Evolutionary conservation across 1,140 invertebrate species (phyloP), one percentile per base, ranked within the genome.

Genomic region (Lordiphosa clarofinis): DNA sequence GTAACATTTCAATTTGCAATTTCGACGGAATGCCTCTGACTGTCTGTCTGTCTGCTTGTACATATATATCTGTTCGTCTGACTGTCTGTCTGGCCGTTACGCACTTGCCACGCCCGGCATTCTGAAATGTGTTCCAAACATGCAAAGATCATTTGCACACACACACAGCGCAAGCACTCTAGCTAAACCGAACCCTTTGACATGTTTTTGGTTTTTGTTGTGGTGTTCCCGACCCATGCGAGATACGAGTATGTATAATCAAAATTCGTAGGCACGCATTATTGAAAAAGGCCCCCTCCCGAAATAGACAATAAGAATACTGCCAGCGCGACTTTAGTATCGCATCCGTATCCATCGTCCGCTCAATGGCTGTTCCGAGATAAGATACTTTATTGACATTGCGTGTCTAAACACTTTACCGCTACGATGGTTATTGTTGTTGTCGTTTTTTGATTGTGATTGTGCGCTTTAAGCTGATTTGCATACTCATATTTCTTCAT

Each of bases 341-440:
- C 40, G 54, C 53, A 62, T 56, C 58, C 40, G 52, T 56, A 61
- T 62, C 71, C 70, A 81, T 74, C 71, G 60, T 56, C 66, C 71
- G 56, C 59, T 60, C 44, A 67, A 67, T 59, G 67, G 63, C 46
- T 65, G 67, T 58, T 59, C 31, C 37, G 54, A 81, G 76, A 81
- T 81, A 84, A 81, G 76, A 81, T 81, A 81, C 76, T 81, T 81
- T 81, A 81, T 81, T 81, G 76, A 84, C 76, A 81, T 81, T 81
- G 76, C 76, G 76, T 81, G 76, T 81, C 76, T 84, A 81, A 81
- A 81, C 76, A 81, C 76, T 81, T 81, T 81, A 81, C 76, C 78
- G 76, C 78, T 84, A 72, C 62, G 76, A 56, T 81, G 71, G 74
- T 75, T 62, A 69, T 69, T 69, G 66, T 82, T 73, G 56, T 62